phyloP scores from a whole-genome alignment of 2,113 vertebrate genomes.

The Desmodus rotundus region DNA sequence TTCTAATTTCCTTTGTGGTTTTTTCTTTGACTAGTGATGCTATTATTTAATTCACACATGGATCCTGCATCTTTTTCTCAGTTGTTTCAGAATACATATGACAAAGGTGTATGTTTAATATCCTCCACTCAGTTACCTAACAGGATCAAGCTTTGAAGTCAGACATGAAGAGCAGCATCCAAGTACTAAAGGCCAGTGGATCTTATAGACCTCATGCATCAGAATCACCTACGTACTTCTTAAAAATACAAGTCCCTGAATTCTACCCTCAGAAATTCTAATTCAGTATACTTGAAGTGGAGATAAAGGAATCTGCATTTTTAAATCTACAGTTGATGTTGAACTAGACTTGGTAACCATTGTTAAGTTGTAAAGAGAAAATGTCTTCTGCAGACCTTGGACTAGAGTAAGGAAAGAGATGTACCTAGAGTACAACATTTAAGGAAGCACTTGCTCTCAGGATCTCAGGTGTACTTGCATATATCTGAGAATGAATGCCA shows the following conservation, averaged over 20 bases:
- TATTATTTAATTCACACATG: not conserved
- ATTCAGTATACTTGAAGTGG: not conserved
- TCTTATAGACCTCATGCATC: not conserved
- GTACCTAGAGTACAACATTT: not conserved
- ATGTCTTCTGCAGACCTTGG: not conserved
- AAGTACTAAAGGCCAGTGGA: not conserved
- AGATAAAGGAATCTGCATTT: not conserved
- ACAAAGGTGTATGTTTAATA: not conserved
- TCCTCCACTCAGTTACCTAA: not conserved
- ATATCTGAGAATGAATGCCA: not conserved
- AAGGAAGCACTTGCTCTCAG: not conserved
- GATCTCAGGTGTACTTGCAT: not conserved
- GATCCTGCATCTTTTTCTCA: not conserved
- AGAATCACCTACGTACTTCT: not conserved
- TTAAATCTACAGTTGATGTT: not conserved
- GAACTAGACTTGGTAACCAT: not conserved
- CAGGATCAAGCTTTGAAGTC: not conserved
- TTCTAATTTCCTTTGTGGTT: not conserved
- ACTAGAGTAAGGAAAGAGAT: not conserved
- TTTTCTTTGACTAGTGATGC: constrained; percentile 15
- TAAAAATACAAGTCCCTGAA: not conserved
- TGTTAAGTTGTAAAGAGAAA: not conserved
- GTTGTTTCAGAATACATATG: not conserved
- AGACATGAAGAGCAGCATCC: not conserved
- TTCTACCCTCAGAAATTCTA: constrained; percentile 9